Conservation (phyloP, 2,888 invertebrate genomes). For the Pemphredon lugubris region DNA sequence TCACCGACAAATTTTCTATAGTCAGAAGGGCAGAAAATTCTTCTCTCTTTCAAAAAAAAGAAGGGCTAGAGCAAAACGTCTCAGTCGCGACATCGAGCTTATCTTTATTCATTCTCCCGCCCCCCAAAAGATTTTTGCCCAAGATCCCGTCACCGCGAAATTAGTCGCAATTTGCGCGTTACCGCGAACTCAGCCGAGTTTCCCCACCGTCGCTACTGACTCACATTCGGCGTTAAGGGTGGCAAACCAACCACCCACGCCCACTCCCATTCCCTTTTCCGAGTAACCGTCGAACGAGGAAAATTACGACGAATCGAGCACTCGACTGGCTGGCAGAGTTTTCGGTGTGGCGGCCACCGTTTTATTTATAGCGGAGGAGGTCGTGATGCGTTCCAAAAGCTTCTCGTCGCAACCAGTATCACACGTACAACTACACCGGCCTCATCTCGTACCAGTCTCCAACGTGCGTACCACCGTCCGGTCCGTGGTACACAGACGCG, state of each 20-base stretch:
- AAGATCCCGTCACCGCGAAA: not conserved
- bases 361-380: constrained; percentile 80
- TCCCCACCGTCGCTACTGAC: not conserved
- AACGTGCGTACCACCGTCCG: constrained; percentile 34
- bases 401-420: constrained; percentile 75
- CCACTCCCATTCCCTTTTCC: constrained; percentile 22
- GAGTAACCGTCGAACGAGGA: constrained; percentile 46
- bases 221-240: too few relatives aligned
- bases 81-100: too few relatives aligned
- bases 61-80: too few relatives aligned
- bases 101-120: not conserved
- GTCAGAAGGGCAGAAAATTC: too few relatives aligned
- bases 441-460: constrained; percentile 54
- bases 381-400: constrained; percentile 78
- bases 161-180: too few relatives aligned
- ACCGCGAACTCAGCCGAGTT: too few relatives aligned
- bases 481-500: not conserved
- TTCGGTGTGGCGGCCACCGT: constrained; percentile 67
- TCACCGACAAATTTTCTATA: too few relatives aligned
- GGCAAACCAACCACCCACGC: too few relatives aligned
- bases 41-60: too few relatives aligned
- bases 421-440: constrained; percentile 56
- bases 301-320: constrained; percentile 69
- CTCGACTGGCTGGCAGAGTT: constrained; percentile 72
- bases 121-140: not conserved